phyloP scores from a whole-genome alignment of 2,113 vertebrate species.

The Otus sunia region DNA sequence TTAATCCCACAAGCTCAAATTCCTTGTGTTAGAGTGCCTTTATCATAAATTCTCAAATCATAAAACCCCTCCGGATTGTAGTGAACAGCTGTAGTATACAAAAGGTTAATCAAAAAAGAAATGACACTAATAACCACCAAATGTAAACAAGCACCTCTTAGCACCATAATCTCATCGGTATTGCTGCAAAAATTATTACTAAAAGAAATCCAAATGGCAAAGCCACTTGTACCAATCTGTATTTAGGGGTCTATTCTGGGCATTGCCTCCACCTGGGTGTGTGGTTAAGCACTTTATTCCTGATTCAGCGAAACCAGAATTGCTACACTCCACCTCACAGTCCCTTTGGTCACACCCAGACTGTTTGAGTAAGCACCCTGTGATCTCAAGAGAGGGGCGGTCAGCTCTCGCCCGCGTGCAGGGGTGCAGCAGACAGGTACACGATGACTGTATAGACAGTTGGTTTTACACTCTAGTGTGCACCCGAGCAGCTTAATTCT shows the following conservation, averaged over 20 bases:
- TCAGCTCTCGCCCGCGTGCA: not conserved
- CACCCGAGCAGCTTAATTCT: not conserved
- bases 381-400: not conserved
- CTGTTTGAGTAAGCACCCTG: not conserved
- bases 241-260: not conserved
- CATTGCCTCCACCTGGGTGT: not conserved
- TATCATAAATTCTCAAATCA: not conserved
- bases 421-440: not conserved
- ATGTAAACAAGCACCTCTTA: not conserved
- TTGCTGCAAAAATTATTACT: not conserved
- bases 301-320: conserved; percentile 28
- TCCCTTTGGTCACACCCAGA: not conserved
- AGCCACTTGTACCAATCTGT: not conserved
- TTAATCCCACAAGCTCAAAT: not conserved
- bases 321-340: not conserved
- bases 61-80: not conserved
- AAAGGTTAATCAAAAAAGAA: conserved; percentile 25
- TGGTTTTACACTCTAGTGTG: not conserved
- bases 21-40: not conserved
- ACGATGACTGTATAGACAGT: not conserved
- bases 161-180: not conserved
- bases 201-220: not conserved
- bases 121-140: not conserved
- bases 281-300: not conserved
- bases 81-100: not conserved